Evolutionary conservation across 2,113 vertebrate genomes (phyloP), one percentile per base, ranked within the genome.

Genomic region (Lophius piscatorius): DNA sequence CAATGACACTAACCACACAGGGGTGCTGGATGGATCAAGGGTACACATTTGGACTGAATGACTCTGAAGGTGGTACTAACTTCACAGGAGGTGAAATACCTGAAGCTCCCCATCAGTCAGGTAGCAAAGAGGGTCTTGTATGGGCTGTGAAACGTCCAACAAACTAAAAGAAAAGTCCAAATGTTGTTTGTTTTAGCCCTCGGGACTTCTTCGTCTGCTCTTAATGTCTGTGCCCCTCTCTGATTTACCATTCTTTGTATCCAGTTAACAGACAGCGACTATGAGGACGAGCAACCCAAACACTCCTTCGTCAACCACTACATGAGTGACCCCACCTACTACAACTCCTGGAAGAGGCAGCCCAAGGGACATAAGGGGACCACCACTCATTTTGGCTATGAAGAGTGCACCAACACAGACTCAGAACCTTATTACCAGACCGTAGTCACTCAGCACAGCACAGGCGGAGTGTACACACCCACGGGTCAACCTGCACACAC

Each of bases 281-380:
- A 94, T 0, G 95, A 98, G 85, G 96, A 97, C 3, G 92, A 94
- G 55, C 80, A 93, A 52, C 94, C 95, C 14, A 96, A 95, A 60
- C 96, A 97, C 83, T 98, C 96, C n/a, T 98, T 98, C 0, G 96
- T 98, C 75, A 98, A 98, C 92, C 96, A 98, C 44, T 98, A 98
- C 88, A 96, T 98, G 96, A 98, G 95, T 3, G 96, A 98, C 87
- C 95, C 96, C 55, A 95, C 93, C 7, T 98, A 98, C 90, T 97
- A 93, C 90, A 96, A 94, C 88, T 98, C 95, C 0, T 98, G 96
- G 97, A 98, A 98, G 82, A 89, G 95, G 55, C 93, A 95, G 84
- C 93, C 94, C 72, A 95, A 94, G 39, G 92, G 93, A 41, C 82
- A 94, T 28, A 92, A 94, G 72, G 79, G 58, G 4, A 65, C 91